phyloP scores from a whole-genome alignment of 2,888 invertebrate species.

The Drosophila lacicola region DNA sequence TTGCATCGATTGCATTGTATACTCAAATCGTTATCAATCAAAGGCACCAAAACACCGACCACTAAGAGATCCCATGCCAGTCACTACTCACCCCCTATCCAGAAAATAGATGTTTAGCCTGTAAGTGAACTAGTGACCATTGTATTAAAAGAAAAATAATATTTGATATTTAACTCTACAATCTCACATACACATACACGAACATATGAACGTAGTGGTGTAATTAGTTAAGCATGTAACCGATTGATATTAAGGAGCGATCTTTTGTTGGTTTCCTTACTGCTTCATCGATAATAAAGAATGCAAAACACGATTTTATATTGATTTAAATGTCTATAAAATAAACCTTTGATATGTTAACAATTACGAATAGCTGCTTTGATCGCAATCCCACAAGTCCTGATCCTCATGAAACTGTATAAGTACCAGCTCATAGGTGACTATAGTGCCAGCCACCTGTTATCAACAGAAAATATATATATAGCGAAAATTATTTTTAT shows the following conservation, averaged over 20 bases:
- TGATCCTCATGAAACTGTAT: conserved; percentile 86
- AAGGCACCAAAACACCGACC: conserved; percentile 46
- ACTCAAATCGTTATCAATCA: conserved; percentile 40
- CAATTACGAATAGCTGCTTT: conserved; percentile 56
- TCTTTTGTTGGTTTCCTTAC: conserved; percentile 79
- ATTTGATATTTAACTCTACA: conserved; percentile 71
- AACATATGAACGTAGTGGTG: conserved; percentile 61
- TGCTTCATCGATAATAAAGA: conserved; percentile 73
- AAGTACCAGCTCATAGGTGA: conserved; percentile 87
- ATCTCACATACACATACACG: conserved; percentile 53
- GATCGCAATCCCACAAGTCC: conserved; percentile 75
- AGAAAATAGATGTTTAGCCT: conserved; percentile 46
- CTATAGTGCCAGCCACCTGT: conserved; percentile 87
- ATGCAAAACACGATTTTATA: conserved; percentile 49
- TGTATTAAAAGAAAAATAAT: conserved; percentile 38
- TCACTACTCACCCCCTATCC: conserved; percentile 20
- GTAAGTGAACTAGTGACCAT: conserved; percentile 62
- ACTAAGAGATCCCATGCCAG: conserved; percentile 69
- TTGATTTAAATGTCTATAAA: conserved; percentile 25
- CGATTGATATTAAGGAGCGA: conserved; percentile 79
- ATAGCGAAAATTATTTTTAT: not conserved
- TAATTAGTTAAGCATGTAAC: conserved; percentile 70
- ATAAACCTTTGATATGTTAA: not conserved
- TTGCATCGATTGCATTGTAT: conserved; percentile 51
- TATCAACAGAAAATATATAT: not conserved